Base-by-base conservation (phyloP, 2,113 vertebrate genomes). In the Oceanodroma tethys region DNA sequence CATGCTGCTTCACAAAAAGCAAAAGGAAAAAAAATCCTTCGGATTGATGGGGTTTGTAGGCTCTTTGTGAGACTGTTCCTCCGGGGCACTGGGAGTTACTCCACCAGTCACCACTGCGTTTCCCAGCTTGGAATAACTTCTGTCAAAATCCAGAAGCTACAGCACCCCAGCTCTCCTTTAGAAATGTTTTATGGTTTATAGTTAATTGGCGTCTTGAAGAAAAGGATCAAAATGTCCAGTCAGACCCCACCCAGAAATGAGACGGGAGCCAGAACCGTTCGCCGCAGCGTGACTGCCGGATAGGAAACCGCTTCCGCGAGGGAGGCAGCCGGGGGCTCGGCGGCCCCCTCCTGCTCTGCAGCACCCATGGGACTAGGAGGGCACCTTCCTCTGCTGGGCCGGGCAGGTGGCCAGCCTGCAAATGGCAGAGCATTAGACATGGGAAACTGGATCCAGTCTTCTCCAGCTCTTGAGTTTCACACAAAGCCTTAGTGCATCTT, bases 281-380 rank as follows among this genome's bases (percentile, higher is more conserved):
- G 3, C 30, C 3, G 2, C 12, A 67, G 42, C 1, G 0, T 1
- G 19, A 56, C 50, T 3, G 1, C n/a, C 1, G 3, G 42, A 29
- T 5, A 48, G 50, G 42, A 84, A 91, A 86, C 7, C 1, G 1
- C 2, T 0, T 66, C 23, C 1, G 0, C 7, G 3, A 18, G 1
- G 14, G 74, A 2, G 4, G 60, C 13, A 68, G 14, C 27, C 0
- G 0, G 1, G 22, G n/a, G 3, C 23, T 52, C 5, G 2, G 30
- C 4, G 12, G 36, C 17, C 16, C 13, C 5, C 4, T 2, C 6
- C 29, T 10, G 27, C 27, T 68, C 48, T 19, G 18, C 62, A 48
- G 27, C 8, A 11, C 30, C 40, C 8, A 0, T 0, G 6, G 30
- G 55, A 8, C 29, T 26, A 25, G 2, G 30, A 53, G 40, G 52